Percentiles rank a stretch among this genome's conserved stretches.
Conservation (phyloP, 2,888 invertebrate species). For the Pelosia muscerda region DNA sequence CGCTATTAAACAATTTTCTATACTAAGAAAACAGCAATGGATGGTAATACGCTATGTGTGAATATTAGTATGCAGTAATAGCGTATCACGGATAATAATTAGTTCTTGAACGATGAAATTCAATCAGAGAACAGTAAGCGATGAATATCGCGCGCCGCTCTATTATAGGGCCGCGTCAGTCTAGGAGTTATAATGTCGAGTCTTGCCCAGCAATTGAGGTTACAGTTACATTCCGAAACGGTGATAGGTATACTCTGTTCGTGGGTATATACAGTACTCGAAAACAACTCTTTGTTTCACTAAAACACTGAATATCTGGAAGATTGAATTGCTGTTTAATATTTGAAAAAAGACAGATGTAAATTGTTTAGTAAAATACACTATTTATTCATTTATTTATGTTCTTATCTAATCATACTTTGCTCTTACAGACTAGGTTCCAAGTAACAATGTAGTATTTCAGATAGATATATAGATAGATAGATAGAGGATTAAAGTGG, state of each 20-base stretch:
- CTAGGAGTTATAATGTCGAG: constrained; percentile 54
- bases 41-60: no score
- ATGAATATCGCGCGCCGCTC: constrained; percentile 73
- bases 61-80: constrained; percentile 56
- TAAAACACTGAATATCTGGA: constrained; percentile 16
- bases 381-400: no score
- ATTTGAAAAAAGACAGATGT: constrained; percentile 37
- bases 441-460: no score
- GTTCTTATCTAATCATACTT: no score
- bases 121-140: constrained; percentile 79
- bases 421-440: no score
- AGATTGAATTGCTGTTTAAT: constrained; percentile 10
- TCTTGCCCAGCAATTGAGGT: constrained; percentile 62
- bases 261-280: not conserved
- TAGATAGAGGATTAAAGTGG: no score
- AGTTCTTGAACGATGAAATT: constrained; percentile 66
- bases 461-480: no score
- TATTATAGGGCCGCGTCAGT: constrained; percentile 75
- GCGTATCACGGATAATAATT: constrained; percentile 72
- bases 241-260: constrained; percentile 36
- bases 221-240: constrained; percentile 71
- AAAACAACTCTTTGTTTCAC: constrained; percentile 18
- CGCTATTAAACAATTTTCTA: no score
- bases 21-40: no score
- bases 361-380: constrained; percentile 44